Percentiles rank a stretch among this genome's conserved stretches.
Conservation (phyloP, 2,888 invertebrate species). For the Athalia rosae region DNA sequence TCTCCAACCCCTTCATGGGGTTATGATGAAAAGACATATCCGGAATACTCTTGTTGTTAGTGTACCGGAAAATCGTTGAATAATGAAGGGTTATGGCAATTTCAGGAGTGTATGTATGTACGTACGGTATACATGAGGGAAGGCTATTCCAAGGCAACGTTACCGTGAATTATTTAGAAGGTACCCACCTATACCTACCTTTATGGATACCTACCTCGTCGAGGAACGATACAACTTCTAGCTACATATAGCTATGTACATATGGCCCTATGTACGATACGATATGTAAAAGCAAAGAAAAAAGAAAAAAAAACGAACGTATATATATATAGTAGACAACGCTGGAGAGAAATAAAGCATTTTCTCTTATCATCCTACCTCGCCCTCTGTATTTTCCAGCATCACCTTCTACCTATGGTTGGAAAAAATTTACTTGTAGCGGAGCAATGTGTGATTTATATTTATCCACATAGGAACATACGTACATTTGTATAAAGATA, state of each 20-base stretch:
- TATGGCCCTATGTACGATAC: too few species aligned
- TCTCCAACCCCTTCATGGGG: too few species aligned
- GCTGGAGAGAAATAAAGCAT: too few species aligned
- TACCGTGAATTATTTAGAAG: conserved; percentile 15
- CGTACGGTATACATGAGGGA: not conserved
- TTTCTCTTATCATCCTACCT: too few species aligned
- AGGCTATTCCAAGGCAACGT: not conserved
- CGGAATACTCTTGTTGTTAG: conserved; percentile 5
- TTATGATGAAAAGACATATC: not conserved
- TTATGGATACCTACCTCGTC: not conserved
- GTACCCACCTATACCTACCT: not conserved
- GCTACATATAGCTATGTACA: too few species aligned
- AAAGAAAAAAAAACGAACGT: too few species aligned
- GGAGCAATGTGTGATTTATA: not conserved
- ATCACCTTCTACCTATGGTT: not conserved
- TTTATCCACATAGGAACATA: not conserved
- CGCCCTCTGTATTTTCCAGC: too few species aligned
- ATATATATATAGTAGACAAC: too few species aligned
- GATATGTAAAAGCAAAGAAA: too few species aligned
- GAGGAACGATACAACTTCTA: too few species aligned
- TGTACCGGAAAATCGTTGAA: conserved; percentile 15
- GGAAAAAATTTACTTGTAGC: not conserved
- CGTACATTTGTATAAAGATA: not conserved
- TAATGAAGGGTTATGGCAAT: conserved; percentile 20
- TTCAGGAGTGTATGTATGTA: not conserved